Evolutionary conservation across 2,113 vertebrate genomes (phyloP), one percentile per base, ranked within the genome.

Genomic region (Anarrhichthys ocellatus): DNA sequence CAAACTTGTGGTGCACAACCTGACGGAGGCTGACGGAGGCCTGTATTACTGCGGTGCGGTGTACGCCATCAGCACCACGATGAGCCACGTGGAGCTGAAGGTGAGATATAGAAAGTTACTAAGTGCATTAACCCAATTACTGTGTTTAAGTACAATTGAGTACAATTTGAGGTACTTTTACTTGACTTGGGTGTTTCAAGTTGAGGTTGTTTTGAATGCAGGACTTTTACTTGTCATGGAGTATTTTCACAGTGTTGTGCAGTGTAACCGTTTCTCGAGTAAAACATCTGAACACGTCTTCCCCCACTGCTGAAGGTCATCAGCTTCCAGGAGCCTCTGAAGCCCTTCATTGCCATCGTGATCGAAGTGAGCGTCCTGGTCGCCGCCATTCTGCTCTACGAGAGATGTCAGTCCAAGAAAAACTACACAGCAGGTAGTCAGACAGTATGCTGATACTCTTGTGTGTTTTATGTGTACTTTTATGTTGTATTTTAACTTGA

Each of bases 281-380:
- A 7, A 38, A 29, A n/a, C 9, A n/a, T 27, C n/a, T n/a, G 18
- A 48, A 17, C 50, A 24, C 54, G 24, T 59, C 24, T 29, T 32
- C n/a, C 20, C 0, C 34, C 18, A 0, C 3, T 77, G 0, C 68
- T 97, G 34, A 93, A 82, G 56, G 96, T 99, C 54, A 91, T 98
- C 61, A 95, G 92, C 36, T 89, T 96, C 44, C 7, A 87, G 15
- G 96, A 93, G 64, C 97, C 98, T n/a, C 94, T 99, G 71, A 99
- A 97, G 81, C 96, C 96, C 0, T 99, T 99, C 82, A 1, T 97
- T 1, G 95, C 64, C 62, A 92, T 98, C 71, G 66, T 95, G 62
- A 85, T 82, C 1, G 97, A 98, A 78, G 98, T 97, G 17, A 4
- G 92, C 10, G 0, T 96, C 44, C 86, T 99, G 46, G 95, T 98